Base-by-base conservation (phyloP, 2,888 invertebrate species). In the Agriopis leucophaearia region DNA sequence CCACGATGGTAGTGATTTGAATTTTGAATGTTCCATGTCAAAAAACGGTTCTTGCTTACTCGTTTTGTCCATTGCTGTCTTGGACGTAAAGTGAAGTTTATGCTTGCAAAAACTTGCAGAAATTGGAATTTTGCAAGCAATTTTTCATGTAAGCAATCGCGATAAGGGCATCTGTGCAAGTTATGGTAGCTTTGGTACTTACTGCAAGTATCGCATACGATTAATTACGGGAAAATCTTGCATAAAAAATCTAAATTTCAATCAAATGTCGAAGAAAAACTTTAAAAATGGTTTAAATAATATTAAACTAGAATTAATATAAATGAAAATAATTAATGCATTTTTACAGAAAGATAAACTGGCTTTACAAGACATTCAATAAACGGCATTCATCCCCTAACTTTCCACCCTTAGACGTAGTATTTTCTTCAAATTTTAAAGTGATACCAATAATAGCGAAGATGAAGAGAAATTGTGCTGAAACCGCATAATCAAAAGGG, bases 1-100 rank as follows among this genome's bases (percentile, higher is more conserved):
- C 82, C 82, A 84, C 81, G 79, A 74, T 81, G 81, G 78, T 83
- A 83, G 83, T 85, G 85, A 86, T 88, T 81, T 80, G 73, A 79
- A 79, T 82, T 82, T 82, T 69, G 74, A 78, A 78, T 51, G 65
- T 52, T 16, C 48, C 54, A 56, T 55, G 61, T 65, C 45, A 68
- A 66, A 69, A 63, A 66, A 36, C 59, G 8, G 50, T 40, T 27
- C 18, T 58, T 58, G 48, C n/a, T n/a, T n/a, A 51, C 13, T 35
- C 51, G 8, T 35, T 51, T n/a, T 7, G n/a, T n/a, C 8, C 8
- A 12, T 15, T 48, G 16, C 27, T 4, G 27, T 13, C 42, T 44
- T 44, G 44, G 13, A 44, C n/a, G 44, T 44, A 44, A 44, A 44
- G 44, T n/a, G 44, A 15, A 5, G 4, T 27, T 12, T 42, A 13